phyloP scores from a whole-genome alignment of 1,140 invertebrate species.

The Philaenus spumarius region DNA sequence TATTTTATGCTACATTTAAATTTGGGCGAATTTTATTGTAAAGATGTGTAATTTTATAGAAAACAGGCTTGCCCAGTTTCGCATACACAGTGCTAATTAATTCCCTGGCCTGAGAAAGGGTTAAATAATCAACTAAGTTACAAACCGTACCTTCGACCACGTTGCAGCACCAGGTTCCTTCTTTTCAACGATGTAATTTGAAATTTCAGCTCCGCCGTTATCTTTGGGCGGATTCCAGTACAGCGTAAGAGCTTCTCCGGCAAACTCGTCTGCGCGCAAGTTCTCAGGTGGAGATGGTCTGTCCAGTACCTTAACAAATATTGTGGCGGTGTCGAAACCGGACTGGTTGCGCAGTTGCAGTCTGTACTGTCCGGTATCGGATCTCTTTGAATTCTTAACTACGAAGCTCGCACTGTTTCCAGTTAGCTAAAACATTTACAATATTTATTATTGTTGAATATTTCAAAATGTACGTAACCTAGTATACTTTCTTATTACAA shows the following conservation, averaged over 20 bases:
- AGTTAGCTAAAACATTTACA: constrained; percentile 48
- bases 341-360: constrained; percentile 90
- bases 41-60: no score
- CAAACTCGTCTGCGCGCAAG: constrained; percentile 86
- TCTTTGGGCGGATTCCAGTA: constrained; percentile 95
- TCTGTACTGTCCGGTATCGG: constrained; percentile 87
- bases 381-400: constrained; percentile 84
- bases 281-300: constrained; percentile 81
- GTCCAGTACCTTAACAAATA: constrained; percentile 92
- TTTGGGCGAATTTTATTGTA: no score
- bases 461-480: no score
- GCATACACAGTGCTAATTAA: no score
- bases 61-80: no score
- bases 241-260: constrained; percentile 88
- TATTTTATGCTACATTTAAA: no score
- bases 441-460: neutral
- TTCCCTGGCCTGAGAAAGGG: neutral
- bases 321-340: constrained; percentile 87
- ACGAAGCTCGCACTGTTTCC: constrained; percentile 84
- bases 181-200: constrained; percentile 96
- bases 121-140: neutral
- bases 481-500: no score
- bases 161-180: constrained; percentile 70
- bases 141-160: constrained; percentile 66
- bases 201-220: constrained; percentile 91